Base-by-base conservation (phyloP, 1,140 invertebrate species). In the Penaeus vannamei region DNA sequence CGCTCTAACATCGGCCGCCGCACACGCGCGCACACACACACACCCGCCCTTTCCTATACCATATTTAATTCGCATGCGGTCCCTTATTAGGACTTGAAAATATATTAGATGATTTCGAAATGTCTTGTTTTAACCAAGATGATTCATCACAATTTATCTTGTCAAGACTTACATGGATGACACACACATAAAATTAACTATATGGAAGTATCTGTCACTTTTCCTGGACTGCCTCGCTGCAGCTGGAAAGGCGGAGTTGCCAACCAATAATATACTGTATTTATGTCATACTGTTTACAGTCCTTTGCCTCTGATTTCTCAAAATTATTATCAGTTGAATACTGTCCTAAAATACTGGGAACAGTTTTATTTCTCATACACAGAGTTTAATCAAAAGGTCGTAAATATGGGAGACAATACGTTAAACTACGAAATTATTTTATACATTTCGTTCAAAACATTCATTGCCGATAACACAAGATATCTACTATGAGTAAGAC, bases 181-280 rank as follows among this genome's bases (percentile, higher is more conserved):
- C 53, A 53, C 53, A 17, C 20, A 61, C 64, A 53, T 36, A 17
- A 14, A 84, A 20, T 69, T 20, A 0, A 10, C 19, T 26, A 29
- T 23, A 23, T 80, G 42, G 59, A 46, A 42, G 36, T 26, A 29
- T 64, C 59, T 85, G 82, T 82, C 82, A 59, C 32, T 77, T n/a
- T 80, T 79, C 60, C 82, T 64, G 64, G 87, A 76, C 62, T 64
- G 61, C 36, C 59, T 53, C 10, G 42, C 87, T 84, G 72, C 87
- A 89, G 87, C 87, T 89, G 87, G 87, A 89, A 89, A 53, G 53
- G 17, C 22, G 17, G 79, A 82, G 87, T 89, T 89, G 69, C 83
- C 87, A 85, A 32, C 10, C 19, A 53, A 10, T 20, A 79, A 84
- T 84, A 76, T 62, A 12, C 64, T 53, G 20, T 22, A 77, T 26